A percentile compares a stretch with the other conserved stretches of the same genome.
These are phyloP conservation scores for Netelia virgata DNA, from an alignment of 2,888 invertebrate genomes.

Conservation along the genomic window DNA sequence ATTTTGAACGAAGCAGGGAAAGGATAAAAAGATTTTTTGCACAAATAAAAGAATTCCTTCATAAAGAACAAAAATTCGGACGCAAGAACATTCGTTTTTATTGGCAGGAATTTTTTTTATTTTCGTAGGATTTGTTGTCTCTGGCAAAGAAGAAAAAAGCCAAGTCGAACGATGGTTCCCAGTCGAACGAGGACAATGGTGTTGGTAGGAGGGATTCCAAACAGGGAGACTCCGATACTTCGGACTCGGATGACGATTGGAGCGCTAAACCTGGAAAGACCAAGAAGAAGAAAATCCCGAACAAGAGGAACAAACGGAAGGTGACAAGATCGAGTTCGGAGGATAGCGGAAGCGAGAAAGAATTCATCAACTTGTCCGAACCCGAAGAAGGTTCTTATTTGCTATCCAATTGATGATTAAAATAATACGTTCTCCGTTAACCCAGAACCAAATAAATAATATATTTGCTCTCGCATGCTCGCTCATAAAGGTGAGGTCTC, in stretches of 20 bases:
- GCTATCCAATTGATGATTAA: neutral
- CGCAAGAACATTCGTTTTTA: too few relatives aligned
- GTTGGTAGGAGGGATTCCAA: slow-evolving; percentile 79
- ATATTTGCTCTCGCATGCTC: neutral
- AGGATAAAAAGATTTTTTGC: neutral
- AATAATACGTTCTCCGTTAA: neutral
- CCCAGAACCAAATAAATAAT: neutral
- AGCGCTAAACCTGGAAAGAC: slow-evolving; percentile 83
- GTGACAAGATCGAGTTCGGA: slow-evolving; percentile 85
- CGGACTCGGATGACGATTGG: slow-evolving; percentile 86
- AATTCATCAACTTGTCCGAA: slow-evolving; percentile 88
- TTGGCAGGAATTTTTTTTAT: slow-evolving; percentile 13
- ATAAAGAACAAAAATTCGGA: too few relatives aligned
- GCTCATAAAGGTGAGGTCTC: slow-evolving; percentile 91
- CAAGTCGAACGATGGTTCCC: slow-evolving; percentile 82
- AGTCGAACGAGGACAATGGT: slow-evolving; percentile 80
- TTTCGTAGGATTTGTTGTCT: slow-evolving; percentile 91
- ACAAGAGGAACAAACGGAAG: slow-evolving; percentile 84
- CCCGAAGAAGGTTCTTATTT: slow-evolving; percentile 90
- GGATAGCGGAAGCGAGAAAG: slow-evolving; percentile 84
- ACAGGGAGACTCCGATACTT: slow-evolving; percentile 85
- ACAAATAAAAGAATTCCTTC: neutral
- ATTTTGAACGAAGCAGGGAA: too few relatives aligned
- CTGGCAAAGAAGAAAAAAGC: slow-evolving; percentile 92
- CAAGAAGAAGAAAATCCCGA: slow-evolving; percentile 83